These are phyloP conservation scores for Nyctalus aviator DNA, from an alignment of 2,797 vertebrate genomes.

Conservation along the genomic window DNA sequence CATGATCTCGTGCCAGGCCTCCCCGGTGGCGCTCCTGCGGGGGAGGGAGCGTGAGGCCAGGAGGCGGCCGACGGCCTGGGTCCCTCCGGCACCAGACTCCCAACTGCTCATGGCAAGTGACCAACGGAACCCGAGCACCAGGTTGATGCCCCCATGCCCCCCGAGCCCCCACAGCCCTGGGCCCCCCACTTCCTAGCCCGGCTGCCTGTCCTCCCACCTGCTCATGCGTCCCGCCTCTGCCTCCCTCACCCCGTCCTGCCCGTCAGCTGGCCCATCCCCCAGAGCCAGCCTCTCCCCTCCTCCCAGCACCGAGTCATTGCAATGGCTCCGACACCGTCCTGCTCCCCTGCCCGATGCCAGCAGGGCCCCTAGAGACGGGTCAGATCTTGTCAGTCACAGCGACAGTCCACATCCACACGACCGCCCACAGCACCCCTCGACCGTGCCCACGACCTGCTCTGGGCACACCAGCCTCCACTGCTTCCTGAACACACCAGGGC, in stretches of 20 bases:
- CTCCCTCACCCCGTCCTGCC: too few species aligned
- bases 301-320: not conserved
- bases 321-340: rapidly evolving
- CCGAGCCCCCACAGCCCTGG: too few species aligned
- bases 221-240: not conserved
- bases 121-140: not conserved
- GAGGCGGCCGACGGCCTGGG: not conserved
- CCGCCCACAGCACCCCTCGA: not conserved
- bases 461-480: too few species aligned
- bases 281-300: not conserved
- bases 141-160: not conserved
- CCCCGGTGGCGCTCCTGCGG: slow-evolving; percentile 96
- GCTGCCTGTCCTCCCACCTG: not conserved
- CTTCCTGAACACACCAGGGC: not conserved
- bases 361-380: not conserved
- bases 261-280: not conserved
- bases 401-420: not conserved
- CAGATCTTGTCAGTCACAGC: not conserved
- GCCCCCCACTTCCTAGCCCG: not conserved
- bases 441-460: not conserved
- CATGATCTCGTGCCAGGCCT: slow-evolving; percentile 99
- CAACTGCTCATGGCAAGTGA: not conserved
- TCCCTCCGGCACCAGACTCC: not conserved
- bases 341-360: not conserved
- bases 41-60: not conserved